phyloP scores from a whole-genome alignment of 37 sponge, comb jelly and placozoan species.

The Diacarnus erythraeanus region DNA sequence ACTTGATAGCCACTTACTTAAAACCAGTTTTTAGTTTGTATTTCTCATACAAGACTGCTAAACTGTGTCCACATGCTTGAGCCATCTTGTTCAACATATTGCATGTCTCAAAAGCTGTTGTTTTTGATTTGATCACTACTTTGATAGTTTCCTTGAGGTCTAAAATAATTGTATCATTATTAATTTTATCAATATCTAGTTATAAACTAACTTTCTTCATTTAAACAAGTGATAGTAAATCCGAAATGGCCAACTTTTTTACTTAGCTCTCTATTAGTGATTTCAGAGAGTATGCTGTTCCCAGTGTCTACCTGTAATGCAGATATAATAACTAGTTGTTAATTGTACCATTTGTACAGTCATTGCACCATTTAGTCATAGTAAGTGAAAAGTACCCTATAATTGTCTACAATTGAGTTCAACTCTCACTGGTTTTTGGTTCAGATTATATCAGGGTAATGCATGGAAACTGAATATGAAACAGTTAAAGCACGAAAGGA shows the following conservation, averaged over 20 bases:
- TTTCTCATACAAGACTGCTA: conserved; percentile 61
- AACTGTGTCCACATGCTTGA: conserved; percentile 67
- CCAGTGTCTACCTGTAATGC: conserved; percentile 63
- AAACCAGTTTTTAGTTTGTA: conserved; percentile 69
- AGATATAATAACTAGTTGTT: too few relatives aligned
- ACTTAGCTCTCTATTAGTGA: conserved; percentile 64
- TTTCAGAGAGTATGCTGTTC: conserved; percentile 79
- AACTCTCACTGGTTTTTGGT: too few relatives aligned
- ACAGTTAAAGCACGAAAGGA: not conserved
- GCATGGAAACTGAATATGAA: too few relatives aligned
- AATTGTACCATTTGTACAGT: too few relatives aligned
- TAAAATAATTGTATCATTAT: too few relatives aligned
- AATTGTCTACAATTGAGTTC: too few relatives aligned
- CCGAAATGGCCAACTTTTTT: conserved; percentile 88
- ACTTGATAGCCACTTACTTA: conserved; percentile 38
- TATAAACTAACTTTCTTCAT: not conserved
- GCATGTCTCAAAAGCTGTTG: conserved; percentile 63
- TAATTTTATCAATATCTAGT: not conserved
- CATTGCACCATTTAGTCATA: too few relatives aligned
- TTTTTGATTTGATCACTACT: conserved; percentile 72
- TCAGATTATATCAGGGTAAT: too few relatives aligned
- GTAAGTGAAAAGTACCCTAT: too few relatives aligned
- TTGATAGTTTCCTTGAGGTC: not conserved
- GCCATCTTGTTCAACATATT: conserved; percentile 84
- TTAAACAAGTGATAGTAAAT: conserved; percentile 35